Base-by-base conservation (phyloP, 2,113 vertebrate genomes). In the Lophochroa leadbeateri region DNA sequence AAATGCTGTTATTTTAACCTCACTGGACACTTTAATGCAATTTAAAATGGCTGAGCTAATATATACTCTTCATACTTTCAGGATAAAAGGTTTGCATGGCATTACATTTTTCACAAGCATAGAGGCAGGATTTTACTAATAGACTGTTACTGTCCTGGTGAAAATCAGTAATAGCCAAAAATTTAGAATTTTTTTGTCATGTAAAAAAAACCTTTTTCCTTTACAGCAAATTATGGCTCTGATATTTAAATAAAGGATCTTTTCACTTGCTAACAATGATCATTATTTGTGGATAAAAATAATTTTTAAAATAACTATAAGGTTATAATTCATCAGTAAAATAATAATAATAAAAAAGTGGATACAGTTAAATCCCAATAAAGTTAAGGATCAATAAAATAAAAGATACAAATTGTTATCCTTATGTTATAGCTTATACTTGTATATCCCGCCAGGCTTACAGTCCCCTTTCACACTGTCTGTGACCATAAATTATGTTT, bases 401-500 rank as follows among this genome's bases (percentile, higher is more conserved):
- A 37, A 77, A 76, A 86, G 0, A 18, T 21, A 52, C 0, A 31
- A n/a, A 35, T 15, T 82, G 8, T 71, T 85, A 47, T 55, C 20
- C 4, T 69, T 47, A 76, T 28, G 0, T 27, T 69, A 35, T 9
- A 74, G 8, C 4, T 55, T 8, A n/a, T 61, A 50, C n/a, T 71
- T 11, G 14, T 11, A 1, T 64, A 57, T 35, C 6, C 21, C n/a
- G 16, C 8, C 46, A 37, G 11, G 3, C 5, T 43, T 79, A 35
- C 2, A 0, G 3, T 50, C 2, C 6, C 4, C 4, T 82, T 57
- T 65, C 13, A 7, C 18, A 41, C 0, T 3, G 9, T 85, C 10
- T 68, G n/a, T 53, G 13, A 46, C 3, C 7, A 63, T 31, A 1
- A 87, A 2, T 39, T 82, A 12, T 6, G 0, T 55, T 77, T 64